Percentiles rank a stretch among this genome's conserved stretches.
These are phyloP conservation scores for Emydoidea blandingii DNA, from an alignment of 2,797 vertebrate genomes.

Conservation along the genomic window DNA sequence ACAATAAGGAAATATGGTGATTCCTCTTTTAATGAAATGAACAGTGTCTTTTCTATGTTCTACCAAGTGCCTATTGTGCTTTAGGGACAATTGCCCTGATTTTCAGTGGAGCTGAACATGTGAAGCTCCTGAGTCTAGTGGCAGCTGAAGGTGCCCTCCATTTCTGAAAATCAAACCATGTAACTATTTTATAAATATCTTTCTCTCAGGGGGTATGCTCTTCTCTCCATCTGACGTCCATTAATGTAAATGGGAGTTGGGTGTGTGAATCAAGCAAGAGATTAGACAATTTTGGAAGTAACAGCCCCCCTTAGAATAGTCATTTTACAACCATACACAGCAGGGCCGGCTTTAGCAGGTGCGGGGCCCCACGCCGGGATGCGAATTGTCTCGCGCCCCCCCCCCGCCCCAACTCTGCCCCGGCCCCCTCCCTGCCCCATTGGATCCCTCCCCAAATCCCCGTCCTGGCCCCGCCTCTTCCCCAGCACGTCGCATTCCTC, in stretches of 20 bases:
- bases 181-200: slow-evolving; percentile 57
- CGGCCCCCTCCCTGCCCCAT: too few relatives aligned
- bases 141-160: slow-evolving; percentile 29
- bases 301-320: not conserved
- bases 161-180: slow-evolving; percentile 42
- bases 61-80: not conserved
- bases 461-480: too few relatives aligned
- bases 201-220: slow-evolving; percentile 14
- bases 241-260: slow-evolving; percentile 43
- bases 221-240: not conserved
- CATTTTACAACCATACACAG: not conserved
- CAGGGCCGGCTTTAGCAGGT: too few relatives aligned
- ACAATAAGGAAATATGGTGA: not conserved
- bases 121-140: not conserved
- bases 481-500: too few relatives aligned
- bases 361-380: too few relatives aligned
- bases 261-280: not conserved
- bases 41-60: not conserved
- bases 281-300: slow-evolving; percentile 25
- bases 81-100: not conserved
- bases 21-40: not conserved
- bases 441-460: too few relatives aligned
- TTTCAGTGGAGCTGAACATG: slow-evolving; percentile 1
- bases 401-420: too few relatives aligned
- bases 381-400: too few relatives aligned